Percentiles rank a stretch among this genome's conserved stretches.
Evolutionary conservation across 1,140 invertebrate species (phyloP).

Genomic region (Arion vulgaris): DNA sequence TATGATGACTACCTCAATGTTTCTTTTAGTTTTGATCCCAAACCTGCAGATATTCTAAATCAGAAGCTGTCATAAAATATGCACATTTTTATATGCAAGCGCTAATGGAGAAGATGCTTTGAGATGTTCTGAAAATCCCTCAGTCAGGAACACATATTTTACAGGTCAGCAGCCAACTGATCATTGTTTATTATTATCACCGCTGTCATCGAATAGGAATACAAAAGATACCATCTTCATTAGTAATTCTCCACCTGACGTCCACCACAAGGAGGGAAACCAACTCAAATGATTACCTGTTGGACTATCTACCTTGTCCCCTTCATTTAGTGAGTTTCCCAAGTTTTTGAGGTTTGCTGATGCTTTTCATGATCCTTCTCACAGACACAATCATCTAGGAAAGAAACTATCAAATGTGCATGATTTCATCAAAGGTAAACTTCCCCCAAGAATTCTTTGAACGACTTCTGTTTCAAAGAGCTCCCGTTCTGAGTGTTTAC

Average conservation of each 20-base stretch:
- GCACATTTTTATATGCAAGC: neutral
- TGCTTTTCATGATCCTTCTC: neutral
- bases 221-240: neutral
- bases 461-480: constrained; percentile 48
- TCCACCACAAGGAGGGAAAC: constrained; percentile 42
- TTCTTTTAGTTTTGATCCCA: neutral
- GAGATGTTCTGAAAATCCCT: neutral
- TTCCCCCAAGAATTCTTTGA: constrained; percentile 16
- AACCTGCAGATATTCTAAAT: neutral
- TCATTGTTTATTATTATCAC: neutral
- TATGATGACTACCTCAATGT: constrained; percentile 65
- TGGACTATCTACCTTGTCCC: no score
- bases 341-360: neutral
- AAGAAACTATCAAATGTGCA: neutral
- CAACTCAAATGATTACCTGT: constrained; percentile 33
- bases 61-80: neutral
- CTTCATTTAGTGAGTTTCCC: neutral
- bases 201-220: neutral
- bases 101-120: neutral
- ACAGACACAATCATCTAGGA: neutral
- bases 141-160: constrained; percentile 32
- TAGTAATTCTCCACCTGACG: constrained; percentile 38
- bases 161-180: constrained; percentile 14
- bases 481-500: constrained; percentile 47
- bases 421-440: constrained; percentile 13